phyloP scores from a whole-genome alignment of 2,888 invertebrate species.

The Euproctis similis region DNA sequence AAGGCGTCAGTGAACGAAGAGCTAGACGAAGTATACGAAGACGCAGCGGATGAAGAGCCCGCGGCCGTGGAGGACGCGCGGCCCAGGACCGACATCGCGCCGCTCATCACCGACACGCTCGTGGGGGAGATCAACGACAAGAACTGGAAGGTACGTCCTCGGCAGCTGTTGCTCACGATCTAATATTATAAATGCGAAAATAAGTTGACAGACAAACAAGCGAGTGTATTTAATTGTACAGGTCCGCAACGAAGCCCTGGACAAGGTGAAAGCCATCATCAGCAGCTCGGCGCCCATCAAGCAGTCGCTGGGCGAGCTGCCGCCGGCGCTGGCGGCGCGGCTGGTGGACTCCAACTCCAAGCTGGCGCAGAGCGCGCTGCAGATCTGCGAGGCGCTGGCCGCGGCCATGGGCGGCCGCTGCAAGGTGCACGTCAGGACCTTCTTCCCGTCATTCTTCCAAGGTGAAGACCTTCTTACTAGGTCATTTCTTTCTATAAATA shows the following conservation, averaged over 20 bases:
- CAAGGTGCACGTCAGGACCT: conserved; percentile 84
- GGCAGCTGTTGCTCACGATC: neutral
- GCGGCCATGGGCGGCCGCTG: conserved; percentile 88
- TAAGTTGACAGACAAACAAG: too few relatives aligned
- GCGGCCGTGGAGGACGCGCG: conserved; percentile 80
- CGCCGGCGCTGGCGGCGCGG: conserved; percentile 84
- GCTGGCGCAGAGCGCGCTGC: conserved; percentile 88
- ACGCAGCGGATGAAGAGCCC: conserved; percentile 66
- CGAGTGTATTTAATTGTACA: conserved; percentile 29
- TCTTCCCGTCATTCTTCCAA: conserved; percentile 92
- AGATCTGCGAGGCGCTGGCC: conserved; percentile 88
- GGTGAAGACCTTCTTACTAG: too few relatives aligned
- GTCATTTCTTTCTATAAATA: too few relatives aligned
- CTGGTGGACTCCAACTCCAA: conserved; percentile 94
- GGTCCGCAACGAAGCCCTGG: conserved; percentile 83
- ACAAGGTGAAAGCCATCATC: conserved; percentile 82
- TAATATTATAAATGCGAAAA: too few relatives aligned
- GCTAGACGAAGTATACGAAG: conserved; percentile 56
- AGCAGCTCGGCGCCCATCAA: conserved; percentile 88
- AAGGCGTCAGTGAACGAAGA: conserved; percentile 69
- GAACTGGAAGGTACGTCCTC: conserved; percentile 87
- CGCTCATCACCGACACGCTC: conserved; percentile 87
- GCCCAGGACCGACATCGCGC: conserved; percentile 87
- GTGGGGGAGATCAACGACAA: conserved; percentile 89
- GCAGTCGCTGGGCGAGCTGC: conserved; percentile 87